Base-by-base conservation (phyloP, 2,888 invertebrate species). In the Hirtodrosophila alboralis region DNA sequence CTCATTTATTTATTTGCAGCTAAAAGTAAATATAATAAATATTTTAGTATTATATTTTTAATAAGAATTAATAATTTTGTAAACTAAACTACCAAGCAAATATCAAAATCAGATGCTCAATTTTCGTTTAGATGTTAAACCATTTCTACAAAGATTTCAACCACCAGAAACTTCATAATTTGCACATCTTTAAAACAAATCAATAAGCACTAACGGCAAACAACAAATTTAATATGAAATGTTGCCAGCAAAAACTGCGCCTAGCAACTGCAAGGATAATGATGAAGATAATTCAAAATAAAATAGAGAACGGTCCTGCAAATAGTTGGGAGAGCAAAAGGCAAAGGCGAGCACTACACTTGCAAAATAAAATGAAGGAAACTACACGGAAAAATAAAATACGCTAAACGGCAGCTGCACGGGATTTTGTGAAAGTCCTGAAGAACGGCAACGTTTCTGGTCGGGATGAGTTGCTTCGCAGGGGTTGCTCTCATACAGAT, bases 351-450 rank as follows among this genome's bases (percentile, higher is more conserved):
- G 58, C 59, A 77, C 81, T 77, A 74, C 78, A 79, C 78, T 79
- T 79, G 81, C 84, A 38, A 84, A 79, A 79, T 81, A 65, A 74
- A 71, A 84, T 84, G 69, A 75, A 65, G 47, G 48, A 67, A 77
- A 76, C 74, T 61, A 56, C 40, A 48, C 33, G 37, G 21, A 40
- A 43, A 57, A 36, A 52, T 7, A 41, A n/a, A n/a, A n/a, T n/a
- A 47, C 34, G 37, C 30, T 47, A 26, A 62, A 21, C 64, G 64
- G 51, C 71, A 71, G 84, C 81, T 84, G 78, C 84, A 84, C 34
- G 59, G 64, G 43, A 79, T 69, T 78, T 72, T 26, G 80, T 40
- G 48, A 56, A 56, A 58, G 31, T 40, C 38, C 21, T 66, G 49
- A 41, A 23, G 23, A 8, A 23, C 23, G 23, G 8, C 23, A 23